Conservation (phyloP, 2,113 vertebrate species). For the Lamprologus sp. region DNA sequence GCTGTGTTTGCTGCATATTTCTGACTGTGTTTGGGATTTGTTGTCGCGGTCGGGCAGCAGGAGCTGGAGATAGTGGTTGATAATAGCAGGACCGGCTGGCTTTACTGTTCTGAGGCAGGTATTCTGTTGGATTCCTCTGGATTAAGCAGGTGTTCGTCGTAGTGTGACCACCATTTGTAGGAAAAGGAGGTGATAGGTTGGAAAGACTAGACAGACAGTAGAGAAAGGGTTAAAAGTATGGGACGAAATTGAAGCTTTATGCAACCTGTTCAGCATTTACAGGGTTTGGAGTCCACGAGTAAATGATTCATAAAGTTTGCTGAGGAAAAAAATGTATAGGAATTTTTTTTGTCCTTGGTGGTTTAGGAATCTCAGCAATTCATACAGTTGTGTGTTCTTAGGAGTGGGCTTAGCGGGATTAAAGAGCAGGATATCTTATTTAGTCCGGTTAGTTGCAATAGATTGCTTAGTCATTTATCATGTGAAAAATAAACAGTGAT, state of each 20-base stretch:
- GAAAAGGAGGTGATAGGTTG: background rate
- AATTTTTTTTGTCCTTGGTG: background rate
- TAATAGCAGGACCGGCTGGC: constrained; percentile 2
- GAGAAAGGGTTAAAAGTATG: background rate
- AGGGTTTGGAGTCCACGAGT: background rate
- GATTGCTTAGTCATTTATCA: background rate
- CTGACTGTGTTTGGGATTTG: constrained; percentile 1
- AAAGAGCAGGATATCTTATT: background rate
- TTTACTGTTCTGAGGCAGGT: background rate
- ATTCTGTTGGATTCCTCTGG: background rate
- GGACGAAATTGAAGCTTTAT: background rate
- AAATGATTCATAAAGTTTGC: background rate
- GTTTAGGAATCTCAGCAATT: background rate
- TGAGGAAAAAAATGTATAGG: background rate
- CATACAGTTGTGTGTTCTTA: background rate
- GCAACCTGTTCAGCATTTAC: background rate
- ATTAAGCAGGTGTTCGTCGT: background rate
- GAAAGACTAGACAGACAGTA: background rate
- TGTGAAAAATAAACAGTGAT: background rate
- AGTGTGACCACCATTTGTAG: background rate
- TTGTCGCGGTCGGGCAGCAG: background rate
- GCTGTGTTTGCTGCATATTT: background rate
- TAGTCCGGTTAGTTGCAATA: background rate
- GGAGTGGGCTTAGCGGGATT: background rate
- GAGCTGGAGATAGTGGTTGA: constrained; percentile 9